Evolutionary conservation across 53 echinoderm and acorn worm species (phyloP), one percentile per base, ranked within the genome.

Genomic region (Actinopyga echinites): DNA sequence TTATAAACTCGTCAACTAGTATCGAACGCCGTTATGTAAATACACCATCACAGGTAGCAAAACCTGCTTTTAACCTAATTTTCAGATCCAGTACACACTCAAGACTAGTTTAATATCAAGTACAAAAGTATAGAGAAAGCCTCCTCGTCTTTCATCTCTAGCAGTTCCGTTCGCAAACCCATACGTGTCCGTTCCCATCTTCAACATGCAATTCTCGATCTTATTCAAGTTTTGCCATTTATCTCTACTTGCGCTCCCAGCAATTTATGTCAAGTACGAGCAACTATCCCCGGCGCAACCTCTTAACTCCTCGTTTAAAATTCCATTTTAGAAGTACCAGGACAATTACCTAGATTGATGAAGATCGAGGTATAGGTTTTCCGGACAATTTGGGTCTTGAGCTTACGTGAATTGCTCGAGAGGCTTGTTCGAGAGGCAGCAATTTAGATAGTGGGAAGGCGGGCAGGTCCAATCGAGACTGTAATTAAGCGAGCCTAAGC

Each of bases 261-360:
- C 78, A 57, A 78, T 78, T 57, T 78, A 78, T 78, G 78, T 78
- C 78, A 78, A 78, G 78, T 56, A 57, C 32, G 55, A 56, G 78
- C 49, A 78, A 78, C 78, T 55, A 56, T 78, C 78, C 57, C 78
- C 57, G n/a, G 56, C 78, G 57, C 78, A 78, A 78, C 78, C 78
- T 78, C 78, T 78, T 78, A 78, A 78, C 56, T 78, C 78, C 78
- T 78, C 78, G 78, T 78, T 78, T 78, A 78, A 78, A 78, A 78
- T 78, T 78, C 78, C 78, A 78, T 78, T 78, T 78, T 56, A 56
- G 55, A 78, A 78, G 78, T 78, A 78, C 78, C 78, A 78, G 57
- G 78, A 78, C 78, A 78, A 78, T 78, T 78, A 78, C 78, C 57
- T 57, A 78, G 55, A 78, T 78, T 78, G 78, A 78, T 78, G 78